Evolutionary conservation across 2,113 vertebrate species (phyloP), one percentile per base, ranked within the genome.

Genomic region (Triplophysa rosa): DNA sequence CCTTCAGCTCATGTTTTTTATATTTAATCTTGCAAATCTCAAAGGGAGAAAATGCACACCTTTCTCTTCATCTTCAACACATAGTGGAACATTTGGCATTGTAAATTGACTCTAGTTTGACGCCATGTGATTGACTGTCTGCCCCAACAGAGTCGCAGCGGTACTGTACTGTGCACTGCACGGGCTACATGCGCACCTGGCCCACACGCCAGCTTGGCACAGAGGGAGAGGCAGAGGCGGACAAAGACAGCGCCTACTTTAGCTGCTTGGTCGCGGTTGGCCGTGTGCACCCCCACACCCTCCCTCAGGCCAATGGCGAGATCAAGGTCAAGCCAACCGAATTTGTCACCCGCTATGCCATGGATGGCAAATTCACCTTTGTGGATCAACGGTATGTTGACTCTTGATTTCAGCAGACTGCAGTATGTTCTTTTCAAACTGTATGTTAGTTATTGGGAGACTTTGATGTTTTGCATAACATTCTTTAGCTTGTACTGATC

Each of bases 311-410:
- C 76, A 94, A 93, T 29, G 90, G 93, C 74, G 95, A 96, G 64
- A 90, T 96, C 74, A 86, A 89, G 83, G 93, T 96, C 76, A 95
- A 95, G 89, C 92, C 95, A 78, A 94, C 93, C 4, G 95, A 95
- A 87, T 97, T 97, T 86, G 87, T 95, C 85, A 96, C 94, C 1
- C 94, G 95, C 66, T 96, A 91, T 79, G 92, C 95, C 87, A 92
- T 96, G 93, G 95, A 96, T 82, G 95, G 95, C 49, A 96, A 96
- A 87, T 96, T 97, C 91, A 95, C 95, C 86, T 97, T 95, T 87
- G 95, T 97, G 72, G 95, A 97, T 91, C 95, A 96, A 87, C 92
- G 95, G 95, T 96, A 91, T 86, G 83, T 58, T 23, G 17, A 9
- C 24, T 16, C 21, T 0, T 49, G 13, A 17, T 45, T 12, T 45